A percentile compares a stretch with the other conserved stretches of the same genome.
Conservation (phyloP, 2,113 vertebrate species). For the Megaceryle torquata region DNA sequence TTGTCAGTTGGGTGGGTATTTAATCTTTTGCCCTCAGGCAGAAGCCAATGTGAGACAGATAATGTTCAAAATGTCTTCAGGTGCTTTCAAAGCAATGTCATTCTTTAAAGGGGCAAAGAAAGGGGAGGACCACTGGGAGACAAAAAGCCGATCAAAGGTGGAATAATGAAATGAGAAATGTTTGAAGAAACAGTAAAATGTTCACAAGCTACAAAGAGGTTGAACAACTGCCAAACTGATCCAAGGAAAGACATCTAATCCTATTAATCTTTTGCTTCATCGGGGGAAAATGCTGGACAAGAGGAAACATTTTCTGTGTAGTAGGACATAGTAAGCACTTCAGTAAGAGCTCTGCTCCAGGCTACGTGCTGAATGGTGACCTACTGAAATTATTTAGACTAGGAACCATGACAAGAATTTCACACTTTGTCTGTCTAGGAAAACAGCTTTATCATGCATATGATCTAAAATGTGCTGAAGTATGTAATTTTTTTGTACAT, state of each 20-base stretch:
- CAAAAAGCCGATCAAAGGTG: background rate
- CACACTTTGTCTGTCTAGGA: constrained; percentile 58
- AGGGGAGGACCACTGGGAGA: background rate
- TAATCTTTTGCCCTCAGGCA: background rate
- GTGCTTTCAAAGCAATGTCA: background rate
- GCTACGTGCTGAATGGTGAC: constrained; percentile 25
- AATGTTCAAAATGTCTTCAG: background rate
- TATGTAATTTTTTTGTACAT: constrained; percentile 21
- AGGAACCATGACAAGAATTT: constrained; percentile 69
- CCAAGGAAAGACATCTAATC: constrained; percentile 22
- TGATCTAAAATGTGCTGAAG: constrained; percentile 52
- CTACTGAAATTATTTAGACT: constrained; percentile 63
- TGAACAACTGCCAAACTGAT: constrained; percentile 2
- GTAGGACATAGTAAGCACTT: background rate
- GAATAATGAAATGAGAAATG: constrained; percentile 2
- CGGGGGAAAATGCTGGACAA: constrained; percentile 2
- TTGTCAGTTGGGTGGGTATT: background rate
- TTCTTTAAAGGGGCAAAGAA: background rate
- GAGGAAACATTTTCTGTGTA: constrained; percentile 13
- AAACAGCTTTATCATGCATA: constrained; percentile 63
- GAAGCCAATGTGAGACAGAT: background rate
- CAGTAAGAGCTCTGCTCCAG: background rate
- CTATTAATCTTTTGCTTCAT: constrained; percentile 54
- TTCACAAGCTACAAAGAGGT: background rate
- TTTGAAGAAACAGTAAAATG: background rate